Percentiles rank a stretch among this genome's conserved stretches.
Evolutionary conservation across 2,888 invertebrate species (phyloP).

Genomic region (Idaea straminata): DNA sequence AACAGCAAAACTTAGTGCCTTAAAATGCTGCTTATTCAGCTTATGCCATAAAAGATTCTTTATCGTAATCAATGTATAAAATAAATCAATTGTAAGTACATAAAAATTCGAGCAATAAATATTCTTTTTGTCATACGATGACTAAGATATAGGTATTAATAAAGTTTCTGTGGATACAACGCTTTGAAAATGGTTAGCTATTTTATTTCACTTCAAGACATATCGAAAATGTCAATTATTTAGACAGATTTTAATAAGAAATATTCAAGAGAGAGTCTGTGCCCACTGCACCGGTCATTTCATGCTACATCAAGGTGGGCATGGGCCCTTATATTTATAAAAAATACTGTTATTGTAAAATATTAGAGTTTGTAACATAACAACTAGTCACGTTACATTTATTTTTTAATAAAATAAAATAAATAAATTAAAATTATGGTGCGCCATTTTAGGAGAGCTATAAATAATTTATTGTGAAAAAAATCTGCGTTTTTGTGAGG

Average conservation of each 20-base stretch:
- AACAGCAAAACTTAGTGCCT: not conserved
- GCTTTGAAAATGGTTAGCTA: not conserved
- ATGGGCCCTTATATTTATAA: not conserved
- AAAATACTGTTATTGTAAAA: slow-evolving; percentile 11
- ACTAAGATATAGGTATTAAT: not conserved
- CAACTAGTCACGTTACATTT: slow-evolving; percentile 34
- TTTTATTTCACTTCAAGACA: slow-evolving; percentile 35
- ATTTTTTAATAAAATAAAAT: slow-evolving; percentile 2
- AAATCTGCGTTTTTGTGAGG: slow-evolving; percentile 10
- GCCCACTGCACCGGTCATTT: not conserved
- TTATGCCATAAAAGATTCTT: not conserved
- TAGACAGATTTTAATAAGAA: slow-evolving; percentile 9
- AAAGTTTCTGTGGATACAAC: not conserved
- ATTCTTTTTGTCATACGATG: not conserved
- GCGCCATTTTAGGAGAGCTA: slow-evolving; percentile 46
- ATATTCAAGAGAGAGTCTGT: slow-evolving; percentile 7
- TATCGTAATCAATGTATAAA: not conserved
- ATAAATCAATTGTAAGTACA: not conserved
- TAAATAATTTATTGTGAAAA: slow-evolving; percentile 30
- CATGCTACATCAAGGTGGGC: not conserved
- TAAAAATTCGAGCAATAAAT: not conserved
- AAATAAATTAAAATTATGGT: slow-evolving; percentile 40
- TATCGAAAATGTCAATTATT: slow-evolving; percentile 35
- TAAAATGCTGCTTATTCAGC: not conserved
- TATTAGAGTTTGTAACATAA: slow-evolving; percentile 32